phyloP scores from a whole-genome alignment of 23 tunicate genomes.

The Clavelina lepadiformis region DNA sequence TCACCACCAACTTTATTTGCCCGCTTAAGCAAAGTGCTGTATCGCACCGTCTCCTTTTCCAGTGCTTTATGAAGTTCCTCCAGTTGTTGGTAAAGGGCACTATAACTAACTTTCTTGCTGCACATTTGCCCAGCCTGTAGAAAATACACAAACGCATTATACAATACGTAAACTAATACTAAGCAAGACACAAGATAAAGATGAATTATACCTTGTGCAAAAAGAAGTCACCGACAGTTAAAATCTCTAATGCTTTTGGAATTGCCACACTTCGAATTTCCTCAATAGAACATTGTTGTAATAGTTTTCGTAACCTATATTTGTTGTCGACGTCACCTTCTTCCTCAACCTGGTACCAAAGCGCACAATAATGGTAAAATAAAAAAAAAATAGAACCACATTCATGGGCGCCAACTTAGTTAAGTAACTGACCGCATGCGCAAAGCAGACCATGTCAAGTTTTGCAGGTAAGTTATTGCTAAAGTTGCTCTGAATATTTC shows the following conservation, averaged over 20 bases:
- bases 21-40: constrained; percentile 59
- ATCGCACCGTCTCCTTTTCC: constrained; percentile 66
- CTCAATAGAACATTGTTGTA: constrained; percentile 90
- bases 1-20: constrained; percentile 95
- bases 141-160: not conserved
- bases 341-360: constrained; percentile 66
- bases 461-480: too few species aligned
- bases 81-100: constrained; percentile 59
- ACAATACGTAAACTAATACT: not conserved
- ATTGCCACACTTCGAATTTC: constrained; percentile 79
- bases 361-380: too few species aligned
- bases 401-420: too few species aligned
- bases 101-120: constrained; percentile 47
- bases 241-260: constrained; percentile 68
- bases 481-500: not conserved
- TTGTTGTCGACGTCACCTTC: constrained; percentile 86
- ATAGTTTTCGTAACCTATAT: constrained; percentile 68
- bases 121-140: constrained; percentile 78
- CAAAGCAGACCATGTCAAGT: too few species aligned
- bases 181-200: too few species aligned
- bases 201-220: constrained; percentile 51
- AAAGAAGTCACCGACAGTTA: constrained; percentile 87
- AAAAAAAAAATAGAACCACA: too few species aligned
- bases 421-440: too few species aligned
- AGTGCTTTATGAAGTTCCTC: constrained; percentile 58